These are phyloP conservation scores for Octomys mimax DNA, from an alignment of 2,797 vertebrate species.

Conservation along the genomic window DNA sequence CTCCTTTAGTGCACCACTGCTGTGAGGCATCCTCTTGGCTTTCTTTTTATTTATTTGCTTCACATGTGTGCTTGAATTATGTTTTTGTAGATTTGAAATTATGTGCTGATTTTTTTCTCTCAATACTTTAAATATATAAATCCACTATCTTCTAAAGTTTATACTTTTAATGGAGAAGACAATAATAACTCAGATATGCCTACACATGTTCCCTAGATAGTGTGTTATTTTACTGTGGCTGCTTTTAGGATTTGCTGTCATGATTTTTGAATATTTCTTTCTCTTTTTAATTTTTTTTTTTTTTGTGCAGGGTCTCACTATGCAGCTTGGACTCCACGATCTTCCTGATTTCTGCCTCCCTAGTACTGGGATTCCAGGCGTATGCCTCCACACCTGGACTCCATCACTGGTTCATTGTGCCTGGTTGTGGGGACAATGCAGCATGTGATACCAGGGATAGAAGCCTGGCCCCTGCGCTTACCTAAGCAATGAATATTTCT, in stretches of 20 bases:
- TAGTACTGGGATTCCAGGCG: too few species aligned
- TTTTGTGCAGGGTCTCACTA: too few species aligned
- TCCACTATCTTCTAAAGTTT: background rate
- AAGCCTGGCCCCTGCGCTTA: too few species aligned
- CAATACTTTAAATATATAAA: background rate
- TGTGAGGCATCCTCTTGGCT: background rate
- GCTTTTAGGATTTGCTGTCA: background rate
- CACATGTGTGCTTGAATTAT: background rate
- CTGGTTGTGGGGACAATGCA: too few species aligned
- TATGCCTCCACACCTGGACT: too few species aligned
- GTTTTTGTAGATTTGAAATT: background rate
- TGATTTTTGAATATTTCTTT: background rate
- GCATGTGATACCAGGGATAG: too few species aligned
- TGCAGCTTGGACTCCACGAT: too few species aligned
- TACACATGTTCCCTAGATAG: rapidly evolving
- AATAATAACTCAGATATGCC: background rate
- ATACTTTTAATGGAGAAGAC: background rate
- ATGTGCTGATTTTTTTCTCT: background rate
- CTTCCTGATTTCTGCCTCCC: too few species aligned
- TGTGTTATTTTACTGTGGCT: background rate
- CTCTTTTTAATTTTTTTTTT: too few species aligned
- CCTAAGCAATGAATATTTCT: background rate
- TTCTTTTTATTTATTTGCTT: background rate
- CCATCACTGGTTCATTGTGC: too few species aligned
- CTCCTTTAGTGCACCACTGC: background rate